Base-by-base conservation (phyloP, 2,888 invertebrate genomes). In the Hypsopygia costalis region DNA sequence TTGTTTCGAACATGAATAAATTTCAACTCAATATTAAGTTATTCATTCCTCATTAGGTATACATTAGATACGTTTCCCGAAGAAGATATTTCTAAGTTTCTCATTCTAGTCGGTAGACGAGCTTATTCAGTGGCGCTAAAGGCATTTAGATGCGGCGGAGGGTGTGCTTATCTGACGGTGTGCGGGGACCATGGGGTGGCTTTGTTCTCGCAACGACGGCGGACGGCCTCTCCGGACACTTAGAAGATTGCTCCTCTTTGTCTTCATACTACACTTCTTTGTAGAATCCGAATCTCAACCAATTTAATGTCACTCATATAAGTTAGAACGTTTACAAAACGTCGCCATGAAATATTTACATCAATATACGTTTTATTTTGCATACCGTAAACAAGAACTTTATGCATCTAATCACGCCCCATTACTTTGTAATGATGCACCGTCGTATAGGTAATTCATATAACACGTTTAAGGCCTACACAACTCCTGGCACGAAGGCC, bases 161-260 rank as follows among this genome's bases (percentile, higher is more conserved):
- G 73, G 73, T 61, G 69, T 62, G 67, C 76, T 83, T 82, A 81
- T 83, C 81, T 73, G 55, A 44, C 53, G 55, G 47, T 54, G 49
- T 47, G 58, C 57, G 62, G 56, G 38, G 45, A 32, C 37, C 49
- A 43, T 46, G 55, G 62, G 57, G 62, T 52, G 67, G 73, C 71
- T 78, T 81, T 79, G 73, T 78, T 72, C 74, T 55, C 70, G 59
- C 52, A 51, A 2, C 4, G 16, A 4, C 16, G 16, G 59, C 54
- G 52, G 57, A 62, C 68, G 64, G 67, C 69, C 70, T 74, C 76
- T 70, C 71, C 71, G 60, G 77, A 80, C 86, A 85, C 85, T 85
- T 85, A 83, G 79, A 78, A 82, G 78, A 86, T 86, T 85, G 80
- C 77, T 69, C 62, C 69, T 69, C 76, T 76, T 81, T 82, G 80